Conservation (phyloP, 1,140 invertebrate genomes). For the Pseudoatta argentina region DNA sequence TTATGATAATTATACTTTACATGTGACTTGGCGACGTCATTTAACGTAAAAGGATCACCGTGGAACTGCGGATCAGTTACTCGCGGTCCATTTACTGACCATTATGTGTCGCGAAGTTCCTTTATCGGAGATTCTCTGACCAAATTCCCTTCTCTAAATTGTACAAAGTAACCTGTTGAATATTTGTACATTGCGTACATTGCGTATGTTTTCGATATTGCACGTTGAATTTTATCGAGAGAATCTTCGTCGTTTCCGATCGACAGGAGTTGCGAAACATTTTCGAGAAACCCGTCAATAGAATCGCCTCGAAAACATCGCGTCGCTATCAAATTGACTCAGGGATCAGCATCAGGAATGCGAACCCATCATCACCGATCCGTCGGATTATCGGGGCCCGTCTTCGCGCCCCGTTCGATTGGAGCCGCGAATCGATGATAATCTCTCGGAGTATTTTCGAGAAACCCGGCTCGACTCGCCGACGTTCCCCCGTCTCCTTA, state of each 20-base stretch:
- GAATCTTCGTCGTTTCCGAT: not conserved
- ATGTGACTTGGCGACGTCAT: not conserved
- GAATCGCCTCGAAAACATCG: conserved; percentile 45
- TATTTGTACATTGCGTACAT: conserved; percentile 14
- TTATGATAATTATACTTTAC: conserved; percentile 47
- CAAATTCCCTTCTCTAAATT: not conserved
- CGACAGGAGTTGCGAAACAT: conserved; percentile 2
- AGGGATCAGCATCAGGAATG: conserved; percentile 61
- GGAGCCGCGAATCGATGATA: conserved; percentile 20
- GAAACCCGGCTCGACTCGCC: conserved; percentile 12
- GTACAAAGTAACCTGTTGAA: conserved; percentile 48
- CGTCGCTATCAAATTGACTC: conserved; percentile 42
- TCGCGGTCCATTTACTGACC: conserved; percentile 21
- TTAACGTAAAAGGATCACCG: conserved; percentile 33
- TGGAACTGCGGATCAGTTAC: conserved; percentile 7
- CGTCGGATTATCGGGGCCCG: conserved; percentile 56
- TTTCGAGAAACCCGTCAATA: conserved; percentile 3
- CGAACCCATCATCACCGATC: conserved; percentile 64
- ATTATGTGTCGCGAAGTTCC: not conserved
- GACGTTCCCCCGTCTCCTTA: conserved; percentile 2
- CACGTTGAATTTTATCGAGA: conserved; percentile 29
- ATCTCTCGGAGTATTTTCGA: conserved; percentile 48
- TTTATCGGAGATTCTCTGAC: not conserved
- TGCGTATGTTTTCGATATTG: not conserved
- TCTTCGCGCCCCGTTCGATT: conserved; percentile 57